These are phyloP conservation scores for Cuniculus paca DNA, from an alignment of 2,797 vertebrate genomes.

Conservation along the genomic window DNA sequence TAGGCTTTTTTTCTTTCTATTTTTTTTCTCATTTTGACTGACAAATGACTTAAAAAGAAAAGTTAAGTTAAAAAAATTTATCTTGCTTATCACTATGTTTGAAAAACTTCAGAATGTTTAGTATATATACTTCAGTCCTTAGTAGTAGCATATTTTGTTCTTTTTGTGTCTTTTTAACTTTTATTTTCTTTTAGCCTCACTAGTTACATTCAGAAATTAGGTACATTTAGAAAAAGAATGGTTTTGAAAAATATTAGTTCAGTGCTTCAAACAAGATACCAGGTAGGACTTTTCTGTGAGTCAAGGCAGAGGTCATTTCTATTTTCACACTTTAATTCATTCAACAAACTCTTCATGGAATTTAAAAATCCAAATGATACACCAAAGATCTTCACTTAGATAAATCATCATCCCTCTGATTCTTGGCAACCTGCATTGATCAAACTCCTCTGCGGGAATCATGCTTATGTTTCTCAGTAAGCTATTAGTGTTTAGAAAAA, in stretches of 20 bases:
- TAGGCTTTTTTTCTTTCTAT: background rate
- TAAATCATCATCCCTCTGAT: background rate
- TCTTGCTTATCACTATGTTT: background rate
- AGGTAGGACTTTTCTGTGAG: background rate
- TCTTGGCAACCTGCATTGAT: background rate
- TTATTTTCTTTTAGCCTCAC: background rate
- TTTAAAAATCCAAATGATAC: background rate
- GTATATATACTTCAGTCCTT: background rate
- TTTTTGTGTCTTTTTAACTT: background rate
- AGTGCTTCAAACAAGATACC: background rate
- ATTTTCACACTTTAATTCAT: background rate
- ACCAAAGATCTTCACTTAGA: background rate
- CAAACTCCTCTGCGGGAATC: background rate
- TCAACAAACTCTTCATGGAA: background rate
- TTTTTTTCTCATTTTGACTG: background rate
- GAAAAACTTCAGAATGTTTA: background rate
- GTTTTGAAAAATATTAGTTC: conserved; percentile 8
- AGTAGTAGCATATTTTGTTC: background rate
- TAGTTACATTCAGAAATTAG: background rate
- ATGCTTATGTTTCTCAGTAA: background rate
- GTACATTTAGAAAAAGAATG: conserved; percentile 6
- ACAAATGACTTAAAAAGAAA: background rate
- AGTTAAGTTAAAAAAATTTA: background rate
- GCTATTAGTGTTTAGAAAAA: background rate
- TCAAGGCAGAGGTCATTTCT: background rate